phyloP scores from a whole-genome alignment of 1,140 invertebrate species.

The Drosophila bocki region DNA sequence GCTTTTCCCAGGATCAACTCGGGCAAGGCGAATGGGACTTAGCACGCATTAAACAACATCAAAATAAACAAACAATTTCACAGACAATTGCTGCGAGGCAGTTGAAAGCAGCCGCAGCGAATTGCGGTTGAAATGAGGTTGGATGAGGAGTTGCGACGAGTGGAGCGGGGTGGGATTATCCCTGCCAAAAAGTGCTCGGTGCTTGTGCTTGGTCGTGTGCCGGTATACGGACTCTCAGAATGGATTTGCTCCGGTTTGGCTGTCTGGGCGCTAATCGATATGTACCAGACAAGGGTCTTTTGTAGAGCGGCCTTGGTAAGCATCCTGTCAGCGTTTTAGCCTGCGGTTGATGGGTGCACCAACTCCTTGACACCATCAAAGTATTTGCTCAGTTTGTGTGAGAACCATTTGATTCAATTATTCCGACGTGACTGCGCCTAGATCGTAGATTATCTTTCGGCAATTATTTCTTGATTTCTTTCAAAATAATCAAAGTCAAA shows the following conservation, averaged over 20 bases:
- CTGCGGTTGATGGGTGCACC: slow-evolving; percentile 43
- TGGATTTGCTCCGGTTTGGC: slow-evolving; percentile 69
- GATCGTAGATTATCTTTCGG: slow-evolving; percentile 41
- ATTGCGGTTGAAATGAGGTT: slow-evolving; percentile 54
- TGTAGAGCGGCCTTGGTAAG: slow-evolving; percentile 12
- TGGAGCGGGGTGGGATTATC: slow-evolving; percentile 68
- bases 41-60: slow-evolving; percentile 78
- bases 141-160: not conserved
- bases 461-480: slow-evolving; percentile 9
- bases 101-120: slow-evolving; percentile 56
- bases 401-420: slow-evolving; percentile 60
- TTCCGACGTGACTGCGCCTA: slow-evolving; percentile 29
- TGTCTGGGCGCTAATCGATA: slow-evolving; percentile 74
- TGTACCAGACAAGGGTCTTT: slow-evolving; percentile 65
- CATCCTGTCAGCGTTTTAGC: slow-evolving; percentile 17
- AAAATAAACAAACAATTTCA: slow-evolving; percentile 82
- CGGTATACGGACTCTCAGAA: slow-evolving; percentile 41
- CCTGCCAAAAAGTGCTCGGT: slow-evolving; percentile 51
- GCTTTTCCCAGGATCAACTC: slow-evolving; percentile 72
- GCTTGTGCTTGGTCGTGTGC: slow-evolving; percentile 56
- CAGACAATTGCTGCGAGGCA: slow-evolving; percentile 75
- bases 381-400: slow-evolving; percentile 36
- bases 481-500: not conserved
- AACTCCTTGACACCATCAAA: slow-evolving; percentile 72
- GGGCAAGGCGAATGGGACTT: slow-evolving; percentile 51